phyloP scores from a whole-genome alignment of 2,113 vertebrate species.

The rat (Rattus norvegicus) region DNA sequence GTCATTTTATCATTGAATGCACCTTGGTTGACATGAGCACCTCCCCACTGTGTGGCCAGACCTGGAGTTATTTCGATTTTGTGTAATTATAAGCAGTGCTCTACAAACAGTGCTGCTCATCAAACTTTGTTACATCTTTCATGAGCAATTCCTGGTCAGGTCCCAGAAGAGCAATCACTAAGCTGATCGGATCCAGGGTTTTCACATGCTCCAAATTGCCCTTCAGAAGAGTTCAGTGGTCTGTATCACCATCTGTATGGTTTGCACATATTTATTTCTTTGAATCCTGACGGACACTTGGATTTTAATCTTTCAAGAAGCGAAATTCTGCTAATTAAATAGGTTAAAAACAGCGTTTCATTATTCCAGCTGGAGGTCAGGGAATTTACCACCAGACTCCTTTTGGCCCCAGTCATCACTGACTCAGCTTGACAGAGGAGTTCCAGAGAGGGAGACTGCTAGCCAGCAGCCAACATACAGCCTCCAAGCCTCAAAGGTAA shows the following conservation, averaged over 20 bases:
- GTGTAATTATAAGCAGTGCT: background rate
- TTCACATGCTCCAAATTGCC: background rate
- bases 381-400: background rate
- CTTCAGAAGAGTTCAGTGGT: background rate
- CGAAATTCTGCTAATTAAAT: background rate
- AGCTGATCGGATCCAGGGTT: background rate
- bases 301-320: background rate
- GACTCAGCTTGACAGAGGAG: background rate
- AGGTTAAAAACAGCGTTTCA: background rate
- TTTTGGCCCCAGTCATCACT: background rate
- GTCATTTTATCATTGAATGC: background rate
- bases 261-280: background rate
- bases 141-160: constrained; percentile 29
- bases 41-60: background rate
- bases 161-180: background rate
- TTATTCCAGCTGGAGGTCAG: background rate
- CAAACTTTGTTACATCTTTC: constrained; percentile 12
- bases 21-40: background rate
- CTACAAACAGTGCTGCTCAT: constrained; percentile 23
- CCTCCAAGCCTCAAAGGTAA: background rate
- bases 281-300: background rate
- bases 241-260: background rate
- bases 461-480: background rate
- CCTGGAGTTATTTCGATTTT: background rate
- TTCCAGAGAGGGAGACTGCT: background rate